Evolutionary conservation across 2,113 vertebrate genomes (phyloP).

Genomic region (Corapipo altera): DNA sequence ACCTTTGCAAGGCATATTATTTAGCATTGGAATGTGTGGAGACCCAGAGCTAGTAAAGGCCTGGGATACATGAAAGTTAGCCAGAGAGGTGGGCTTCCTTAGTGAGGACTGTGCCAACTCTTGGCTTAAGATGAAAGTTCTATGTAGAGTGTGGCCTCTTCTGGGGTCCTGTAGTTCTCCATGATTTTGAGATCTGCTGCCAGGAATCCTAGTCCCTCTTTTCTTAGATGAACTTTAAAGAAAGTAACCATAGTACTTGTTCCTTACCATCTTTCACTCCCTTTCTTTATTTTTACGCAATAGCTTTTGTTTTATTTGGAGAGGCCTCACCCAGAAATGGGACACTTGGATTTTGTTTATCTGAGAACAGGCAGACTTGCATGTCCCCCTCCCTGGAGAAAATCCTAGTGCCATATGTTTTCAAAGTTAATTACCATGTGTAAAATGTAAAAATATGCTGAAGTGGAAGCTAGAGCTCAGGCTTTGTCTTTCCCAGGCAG

Average conservation of each 20-base stretch:
- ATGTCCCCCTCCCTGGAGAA: neutral
- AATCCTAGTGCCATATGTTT: neutral
- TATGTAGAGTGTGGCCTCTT: neutral
- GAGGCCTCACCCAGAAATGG: neutral
- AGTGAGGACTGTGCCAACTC: neutral
- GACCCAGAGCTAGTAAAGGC: neutral
- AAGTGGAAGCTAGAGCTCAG: neutral
- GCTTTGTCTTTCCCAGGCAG: neutral
- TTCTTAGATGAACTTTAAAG: neutral
- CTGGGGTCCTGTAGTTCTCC: neutral
- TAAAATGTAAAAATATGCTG: neutral
- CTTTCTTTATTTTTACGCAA: neutral
- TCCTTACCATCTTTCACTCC: neutral
- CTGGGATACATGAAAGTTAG: neutral
- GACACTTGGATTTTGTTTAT: neutral
- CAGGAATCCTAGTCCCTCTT: neutral
- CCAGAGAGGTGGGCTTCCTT: neutral
- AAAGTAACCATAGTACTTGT: neutral
- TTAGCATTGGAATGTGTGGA: rapidly evolving
- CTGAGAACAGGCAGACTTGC: neutral
- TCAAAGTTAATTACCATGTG: neutral
- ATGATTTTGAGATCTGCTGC: neutral
- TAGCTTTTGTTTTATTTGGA: neutral
- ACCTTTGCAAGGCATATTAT: neutral
- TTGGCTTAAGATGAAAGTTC: neutral